phyloP scores from a whole-genome alignment of 2,888 invertebrate species.

The Lycia hirtaria region DNA sequence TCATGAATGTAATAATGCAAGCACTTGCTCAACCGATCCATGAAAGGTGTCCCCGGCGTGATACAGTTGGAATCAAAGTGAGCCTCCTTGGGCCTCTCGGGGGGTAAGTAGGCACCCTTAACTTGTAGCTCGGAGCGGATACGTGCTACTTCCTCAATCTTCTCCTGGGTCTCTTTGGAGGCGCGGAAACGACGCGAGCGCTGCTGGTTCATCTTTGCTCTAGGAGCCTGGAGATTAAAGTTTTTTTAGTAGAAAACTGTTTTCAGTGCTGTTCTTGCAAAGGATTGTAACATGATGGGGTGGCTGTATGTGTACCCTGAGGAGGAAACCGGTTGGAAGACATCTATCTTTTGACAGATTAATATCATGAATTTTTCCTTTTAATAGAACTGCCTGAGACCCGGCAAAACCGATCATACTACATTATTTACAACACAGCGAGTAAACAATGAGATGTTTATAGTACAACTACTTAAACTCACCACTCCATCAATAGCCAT shows the following conservation, averaged over 20 bases:
- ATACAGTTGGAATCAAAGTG: constrained; percentile 99
- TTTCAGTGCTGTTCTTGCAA: too few relatives aligned
- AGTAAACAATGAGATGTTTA: background rate
- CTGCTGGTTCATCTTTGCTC: constrained; percentile 99
- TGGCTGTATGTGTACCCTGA: too few relatives aligned
- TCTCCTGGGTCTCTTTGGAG: constrained; percentile 96
- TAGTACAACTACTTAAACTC: constrained; percentile 55
- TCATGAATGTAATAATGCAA: constrained; percentile 96
- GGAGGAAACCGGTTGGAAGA: too few relatives aligned
- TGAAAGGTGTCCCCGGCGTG: constrained; percentile 99
- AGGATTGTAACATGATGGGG: too few relatives aligned
- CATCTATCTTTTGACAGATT: too few relatives aligned
- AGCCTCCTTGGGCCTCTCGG: constrained; percentile 94
- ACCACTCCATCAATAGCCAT: constrained; percentile 99
- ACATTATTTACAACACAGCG: background rate
- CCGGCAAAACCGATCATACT: too few relatives aligned
- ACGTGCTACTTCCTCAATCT: constrained; percentile 93
- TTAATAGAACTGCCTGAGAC: too few relatives aligned
- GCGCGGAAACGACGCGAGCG: constrained; percentile 98
- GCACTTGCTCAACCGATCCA: constrained; percentile 95
- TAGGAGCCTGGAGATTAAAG: constrained; percentile 89
- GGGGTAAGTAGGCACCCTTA: constrained; percentile 91
- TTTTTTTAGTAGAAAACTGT: background rate
- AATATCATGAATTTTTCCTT: too few relatives aligned
- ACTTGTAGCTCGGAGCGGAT: constrained; percentile 90